Percentiles rank a stretch among this genome's conserved stretches.
Evolutionary conservation across 2,113 vertebrate species (phyloP).

Genomic region (Vidua macroura): DNA sequence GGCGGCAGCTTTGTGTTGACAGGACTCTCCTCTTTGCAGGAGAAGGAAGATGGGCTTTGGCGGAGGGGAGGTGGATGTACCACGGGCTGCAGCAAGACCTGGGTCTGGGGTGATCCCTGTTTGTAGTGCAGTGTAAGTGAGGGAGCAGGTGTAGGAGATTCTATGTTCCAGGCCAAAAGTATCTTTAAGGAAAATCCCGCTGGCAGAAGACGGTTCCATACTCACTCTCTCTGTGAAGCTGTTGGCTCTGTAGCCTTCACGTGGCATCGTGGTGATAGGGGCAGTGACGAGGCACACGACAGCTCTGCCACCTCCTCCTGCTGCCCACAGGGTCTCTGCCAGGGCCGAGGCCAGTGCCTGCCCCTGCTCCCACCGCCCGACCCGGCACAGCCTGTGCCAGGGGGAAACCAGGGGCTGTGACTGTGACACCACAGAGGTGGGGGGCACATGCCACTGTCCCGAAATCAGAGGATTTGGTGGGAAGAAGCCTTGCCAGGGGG

Average conservation of each 20-base stretch:
- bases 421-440: accelerated
- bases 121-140: accelerated
- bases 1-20: not conserved
- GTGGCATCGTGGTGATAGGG: slow-evolving; percentile 24
- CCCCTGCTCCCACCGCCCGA: slow-evolving; percentile 70
- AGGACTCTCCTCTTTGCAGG: not conserved
- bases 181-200: not conserved
- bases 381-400: slow-evolving; percentile 64
- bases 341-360: slow-evolving; percentile 66
- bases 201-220: accelerated
- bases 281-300: slow-evolving; percentile 71
- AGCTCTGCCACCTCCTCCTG: slow-evolving; percentile 72
- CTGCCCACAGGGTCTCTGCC: slow-evolving; percentile 81
- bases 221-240: slow-evolving; percentile 79
- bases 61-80: not conserved
- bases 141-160: no score
- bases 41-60: not conserved
- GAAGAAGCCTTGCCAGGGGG: not conserved
- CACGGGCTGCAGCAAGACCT: not conserved
- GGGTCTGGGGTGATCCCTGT: not conserved
- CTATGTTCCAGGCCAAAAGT: accelerated
- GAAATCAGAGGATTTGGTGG: accelerated
- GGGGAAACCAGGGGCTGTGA: not conserved
- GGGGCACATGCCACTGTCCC: accelerated
- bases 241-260: slow-evolving; percentile 63